Evolutionary conservation across 1,140 invertebrate genomes (phyloP).

Genomic region (Leptinotarsa lineolata): DNA sequence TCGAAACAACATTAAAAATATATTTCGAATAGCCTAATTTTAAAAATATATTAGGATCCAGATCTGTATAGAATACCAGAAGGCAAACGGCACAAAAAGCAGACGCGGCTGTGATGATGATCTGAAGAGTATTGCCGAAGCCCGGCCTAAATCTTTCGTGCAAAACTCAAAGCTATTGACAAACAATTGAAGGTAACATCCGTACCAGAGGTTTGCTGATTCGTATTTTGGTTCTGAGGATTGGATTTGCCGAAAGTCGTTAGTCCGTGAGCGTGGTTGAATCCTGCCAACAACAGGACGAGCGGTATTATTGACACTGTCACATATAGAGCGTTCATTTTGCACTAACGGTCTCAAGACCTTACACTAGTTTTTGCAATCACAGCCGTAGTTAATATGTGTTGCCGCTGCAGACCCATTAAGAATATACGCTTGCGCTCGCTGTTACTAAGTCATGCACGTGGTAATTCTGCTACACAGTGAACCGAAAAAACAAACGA

Average conservation of each 20-base stretch:
- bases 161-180: constrained; percentile 32
- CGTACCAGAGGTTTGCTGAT: constrained; percentile 38
- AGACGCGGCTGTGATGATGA: constrained; percentile 22
- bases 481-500: not conserved
- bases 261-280: constrained; percentile 55
- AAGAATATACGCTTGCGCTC: constrained; percentile 21
- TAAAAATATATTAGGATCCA: not conserved
- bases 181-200: constrained; percentile 22
- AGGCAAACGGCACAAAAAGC: constrained; percentile 21
- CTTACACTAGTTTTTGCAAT: constrained; percentile 23
- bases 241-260: constrained; percentile 54
- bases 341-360: constrained; percentile 24
- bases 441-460: constrained; percentile 23
- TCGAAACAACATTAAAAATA: not conserved
- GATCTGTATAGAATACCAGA: not conserved
- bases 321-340: constrained; percentile 55
- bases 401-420: constrained; percentile 25
- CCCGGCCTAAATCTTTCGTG: constrained; percentile 32
- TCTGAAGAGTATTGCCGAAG: constrained; percentile 31
- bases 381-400: constrained; percentile 22
- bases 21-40: not conserved
- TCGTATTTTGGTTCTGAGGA: constrained; percentile 35
- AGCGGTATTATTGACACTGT: constrained; percentile 54
- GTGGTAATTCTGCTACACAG: constrained; percentile 12
- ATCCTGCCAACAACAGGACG: constrained; percentile 52